Conservation (phyloP, 2,113 vertebrate species). For the Ceyx melanurus region DNA sequence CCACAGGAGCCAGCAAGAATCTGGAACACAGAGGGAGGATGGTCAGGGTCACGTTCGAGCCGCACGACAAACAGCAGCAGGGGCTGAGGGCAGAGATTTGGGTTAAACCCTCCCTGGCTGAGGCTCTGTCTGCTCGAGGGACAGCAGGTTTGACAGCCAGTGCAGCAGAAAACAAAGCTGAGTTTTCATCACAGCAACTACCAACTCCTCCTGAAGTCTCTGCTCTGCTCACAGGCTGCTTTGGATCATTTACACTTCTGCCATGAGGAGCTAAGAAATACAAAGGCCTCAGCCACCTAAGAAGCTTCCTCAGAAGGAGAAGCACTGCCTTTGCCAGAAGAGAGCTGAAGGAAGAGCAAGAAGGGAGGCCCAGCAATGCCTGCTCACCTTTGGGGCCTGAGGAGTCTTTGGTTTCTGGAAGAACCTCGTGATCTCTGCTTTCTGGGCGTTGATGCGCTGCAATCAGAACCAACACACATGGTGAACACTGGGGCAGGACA, state of each 20-base stretch:
- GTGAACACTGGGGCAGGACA: neutral
- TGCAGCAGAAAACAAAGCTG: neutral
- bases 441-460: conserved; percentile 93
- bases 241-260: neutral
- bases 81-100: neutral
- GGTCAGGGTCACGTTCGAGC: neutral
- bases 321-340: neutral
- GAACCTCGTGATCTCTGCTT: conserved; percentile 94
- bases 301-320: neutral
- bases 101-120: neutral
- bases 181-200: neutral
- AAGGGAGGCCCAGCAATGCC: neutral
- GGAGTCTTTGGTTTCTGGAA: conserved; percentile 93
- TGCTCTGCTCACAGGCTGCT: neutral
- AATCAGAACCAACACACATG: neutral
- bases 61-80: neutral
- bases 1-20: conserved; percentile 92
- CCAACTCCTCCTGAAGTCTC: neutral
- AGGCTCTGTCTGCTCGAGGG: neutral
- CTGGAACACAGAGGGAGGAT: conserved; percentile 60
- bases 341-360: neutral
- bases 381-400: conserved; percentile 88
- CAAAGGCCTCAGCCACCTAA: neutral
- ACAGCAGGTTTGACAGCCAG: neutral
- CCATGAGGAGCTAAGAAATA: neutral